These are phyloP conservation scores for Notarius lentiginosus DNA, from an alignment of 2,113 vertebrate genomes.

Conservation along the genomic window DNA sequence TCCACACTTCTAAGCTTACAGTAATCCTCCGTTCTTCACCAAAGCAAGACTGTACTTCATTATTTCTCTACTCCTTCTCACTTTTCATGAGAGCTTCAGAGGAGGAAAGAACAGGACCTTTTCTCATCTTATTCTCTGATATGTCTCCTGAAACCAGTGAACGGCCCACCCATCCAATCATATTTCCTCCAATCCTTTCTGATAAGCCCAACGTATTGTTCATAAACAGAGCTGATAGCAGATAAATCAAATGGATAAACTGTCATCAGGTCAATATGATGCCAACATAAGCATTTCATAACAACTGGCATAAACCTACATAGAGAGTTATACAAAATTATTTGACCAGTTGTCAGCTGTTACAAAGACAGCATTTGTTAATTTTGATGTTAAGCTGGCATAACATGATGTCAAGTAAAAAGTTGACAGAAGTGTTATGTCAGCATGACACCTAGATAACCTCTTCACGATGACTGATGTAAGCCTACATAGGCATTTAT, in stretches of 20 bases:
- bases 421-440: neutral
- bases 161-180: neutral
- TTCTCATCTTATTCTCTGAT: neutral
- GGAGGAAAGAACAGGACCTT: slow-evolving; percentile 2
- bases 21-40: slow-evolving; percentile 42
- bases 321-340: neutral
- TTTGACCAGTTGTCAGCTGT: neutral
- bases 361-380: neutral
- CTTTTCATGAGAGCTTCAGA: neutral
- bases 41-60: slow-evolving; percentile 9
- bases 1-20: slow-evolving; percentile 21
- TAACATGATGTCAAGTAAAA: neutral
- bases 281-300: neutral
- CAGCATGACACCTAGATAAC: neutral
- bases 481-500: neutral
- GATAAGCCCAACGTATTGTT: neutral
- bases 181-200: neutral
- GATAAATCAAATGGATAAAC: neutral
- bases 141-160: neutral
- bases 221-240: neutral
- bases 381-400: neutral
- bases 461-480: neutral
- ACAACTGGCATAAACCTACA: neutral
- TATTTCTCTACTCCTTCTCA: slow-evolving; percentile 12
- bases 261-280: neutral